A percentile compares a stretch with the other conserved stretches of the same genome.
phyloP scores from a whole-genome alignment of 2,113 vertebrate species.

The Podarcis raffonei region DNA sequence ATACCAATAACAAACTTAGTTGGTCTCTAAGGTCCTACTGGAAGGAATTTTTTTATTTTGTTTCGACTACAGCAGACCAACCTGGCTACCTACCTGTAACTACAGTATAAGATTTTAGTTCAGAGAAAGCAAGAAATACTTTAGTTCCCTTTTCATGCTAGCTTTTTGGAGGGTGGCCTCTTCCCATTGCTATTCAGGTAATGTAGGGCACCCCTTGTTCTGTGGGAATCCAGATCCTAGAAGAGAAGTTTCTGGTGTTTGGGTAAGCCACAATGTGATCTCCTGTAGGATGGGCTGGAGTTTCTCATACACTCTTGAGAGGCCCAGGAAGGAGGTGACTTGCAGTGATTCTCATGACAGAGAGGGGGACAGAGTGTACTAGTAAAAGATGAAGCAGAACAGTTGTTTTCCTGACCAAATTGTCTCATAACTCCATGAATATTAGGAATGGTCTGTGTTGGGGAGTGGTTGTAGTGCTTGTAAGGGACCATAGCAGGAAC shows the following conservation, averaged over 20 bases:
- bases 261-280: not conserved
- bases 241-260: not conserved
- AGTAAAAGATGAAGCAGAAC: constrained; percentile 1
- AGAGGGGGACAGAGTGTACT: not conserved
- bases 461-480: not conserved
- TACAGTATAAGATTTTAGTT: not conserved
- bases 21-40: no score
- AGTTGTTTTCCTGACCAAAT: not conserved
- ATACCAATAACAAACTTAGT: no score
- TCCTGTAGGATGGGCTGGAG: not conserved
- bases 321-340: not conserved
- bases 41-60: no score
- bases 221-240: not conserved
- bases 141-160: not conserved
- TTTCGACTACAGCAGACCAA: no score
- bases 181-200: not conserved
- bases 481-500: not conserved
- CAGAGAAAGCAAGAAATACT: not conserved
- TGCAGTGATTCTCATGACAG: not conserved
- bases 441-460: not conserved
- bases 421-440: not conserved
- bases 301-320: not conserved
- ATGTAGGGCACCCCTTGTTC: not conserved
- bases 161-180: not conserved
- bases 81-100: not conserved